phyloP scores from a whole-genome alignment of 1,140 invertebrate genomes.

The Thalassaphorura encarpata region DNA sequence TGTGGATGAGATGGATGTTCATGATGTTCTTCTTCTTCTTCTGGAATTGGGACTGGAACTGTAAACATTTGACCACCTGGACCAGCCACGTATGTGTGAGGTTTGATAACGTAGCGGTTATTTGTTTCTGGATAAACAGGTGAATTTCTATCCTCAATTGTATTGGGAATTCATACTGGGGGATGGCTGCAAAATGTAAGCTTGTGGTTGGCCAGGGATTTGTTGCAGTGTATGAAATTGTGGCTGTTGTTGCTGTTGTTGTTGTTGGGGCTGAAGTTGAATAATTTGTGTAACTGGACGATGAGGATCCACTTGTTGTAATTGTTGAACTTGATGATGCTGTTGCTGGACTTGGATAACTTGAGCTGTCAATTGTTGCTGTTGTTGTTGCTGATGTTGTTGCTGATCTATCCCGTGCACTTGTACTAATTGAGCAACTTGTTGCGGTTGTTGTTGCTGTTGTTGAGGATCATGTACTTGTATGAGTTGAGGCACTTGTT shows the following conservation, averaged over 20 bases:
- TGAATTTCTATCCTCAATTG: not conserved
- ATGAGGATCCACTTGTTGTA: conserved; percentile 1
- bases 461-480: not conserved
- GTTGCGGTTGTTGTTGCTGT: not conserved
- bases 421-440: not conserved
- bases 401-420: no score
- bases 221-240: not conserved
- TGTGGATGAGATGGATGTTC: conserved; percentile 4
- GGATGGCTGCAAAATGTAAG: no score
- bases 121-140: not conserved
- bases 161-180: no score
- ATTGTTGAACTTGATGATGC: conserved; percentile 6
- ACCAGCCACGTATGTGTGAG: conserved; percentile 23
- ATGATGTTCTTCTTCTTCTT: not conserved
- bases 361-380: not conserved
- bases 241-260: not conserved
- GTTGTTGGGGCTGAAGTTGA: not conserved
- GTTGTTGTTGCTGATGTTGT: not conserved
- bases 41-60: conserved; percentile 25
- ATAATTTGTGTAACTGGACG: not conserved
- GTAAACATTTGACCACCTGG: conserved; percentile 29
- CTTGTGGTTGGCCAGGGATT: not conserved
- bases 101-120: conserved; percentile 24
- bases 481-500: not conserved
- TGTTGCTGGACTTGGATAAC: not conserved